A percentile compares a stretch with the other conserved stretches of the same genome.
These are phyloP conservation scores for Melinopterus prodromus DNA, from an alignment of 2,888 invertebrate species.

Conservation along the genomic window DNA sequence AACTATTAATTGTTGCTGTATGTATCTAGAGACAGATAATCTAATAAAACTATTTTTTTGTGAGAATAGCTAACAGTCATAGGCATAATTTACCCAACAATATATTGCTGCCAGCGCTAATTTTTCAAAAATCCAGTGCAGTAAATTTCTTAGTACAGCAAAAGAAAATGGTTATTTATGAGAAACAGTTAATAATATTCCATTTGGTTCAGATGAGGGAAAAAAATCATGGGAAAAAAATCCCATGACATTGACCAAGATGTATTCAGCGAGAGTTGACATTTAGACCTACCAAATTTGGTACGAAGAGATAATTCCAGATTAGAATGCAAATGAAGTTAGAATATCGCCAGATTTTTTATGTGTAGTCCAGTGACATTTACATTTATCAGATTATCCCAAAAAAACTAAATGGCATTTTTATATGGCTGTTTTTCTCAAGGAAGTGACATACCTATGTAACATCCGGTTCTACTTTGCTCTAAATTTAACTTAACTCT, in stretches of 20 bases:
- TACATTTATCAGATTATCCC: background rate
- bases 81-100: too few species aligned
- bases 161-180: too few species aligned
- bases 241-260: background rate
- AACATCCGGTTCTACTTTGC: background rate
- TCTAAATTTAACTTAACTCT: background rate
- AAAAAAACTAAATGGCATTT: background rate
- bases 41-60: too few species aligned
- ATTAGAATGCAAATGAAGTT: background rate
- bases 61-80: too few species aligned
- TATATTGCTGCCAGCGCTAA: too few species aligned
- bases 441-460: background rate
- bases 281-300: background rate
- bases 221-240: too few species aligned
- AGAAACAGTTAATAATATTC: too few species aligned
- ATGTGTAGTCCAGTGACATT: background rate
- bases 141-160: too few species aligned
- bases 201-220: too few species aligned
- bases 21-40: too few species aligned
- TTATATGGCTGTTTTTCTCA: background rate
- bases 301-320: background rate
- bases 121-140: too few species aligned
- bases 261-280: background rate
- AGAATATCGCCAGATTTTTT: background rate
- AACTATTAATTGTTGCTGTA: too few species aligned